Base-by-base conservation (phyloP, 2,113 vertebrate genomes). In the Chelonoidis abingdonii region DNA sequence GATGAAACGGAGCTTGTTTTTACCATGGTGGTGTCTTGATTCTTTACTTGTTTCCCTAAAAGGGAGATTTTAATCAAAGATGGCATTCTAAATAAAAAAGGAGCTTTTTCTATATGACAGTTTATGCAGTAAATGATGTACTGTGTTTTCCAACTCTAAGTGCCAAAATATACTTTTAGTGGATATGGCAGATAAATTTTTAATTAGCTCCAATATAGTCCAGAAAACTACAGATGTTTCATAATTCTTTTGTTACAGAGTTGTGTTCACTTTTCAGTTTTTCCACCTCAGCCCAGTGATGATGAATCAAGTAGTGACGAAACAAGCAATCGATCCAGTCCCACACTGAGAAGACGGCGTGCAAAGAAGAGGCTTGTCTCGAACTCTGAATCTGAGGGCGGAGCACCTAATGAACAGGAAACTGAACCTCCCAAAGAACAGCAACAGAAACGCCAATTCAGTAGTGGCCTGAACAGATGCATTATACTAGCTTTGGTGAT, bases 401-500 rank as follows among this genome's bases (percentile, higher is more conserved):
- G 25, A 3, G 7, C 53, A 0, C 44, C 87, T 6, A 41, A 10
- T 0, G 97, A 97, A 54, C 95, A 84, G 0, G 91, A 93, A 52
- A 10, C 80, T 0, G 95, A 96, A 31, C 86, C 75, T 25, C n/a
- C 87, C 13, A n/a, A 79, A 1, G 93, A 96, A 8, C 91, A 97
- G 76, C 78, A 87, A 13, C 93, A 21, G 8, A 96, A 93, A 78
- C 93, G 80, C 22, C 98, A 93, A 10, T 94, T 98, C 92, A 97
- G 98, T 65, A 97, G 98, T 17, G 97, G 98, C 93, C 98, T 99
- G 9, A 99, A 99, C 97, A 98, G 97, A 2, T 99, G 99, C 87
- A 97, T 99, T 93, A 53, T 99, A 56, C 98, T 99, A 1, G 98
- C 98, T 49, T 97, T 99, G 94, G 94, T 99, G 88, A 95, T 99